Evolutionary conservation across 30 jellyfish, hydroid and myxozoan genomes (phyloP).

Genomic region (Aurelia sp.): DNA sequence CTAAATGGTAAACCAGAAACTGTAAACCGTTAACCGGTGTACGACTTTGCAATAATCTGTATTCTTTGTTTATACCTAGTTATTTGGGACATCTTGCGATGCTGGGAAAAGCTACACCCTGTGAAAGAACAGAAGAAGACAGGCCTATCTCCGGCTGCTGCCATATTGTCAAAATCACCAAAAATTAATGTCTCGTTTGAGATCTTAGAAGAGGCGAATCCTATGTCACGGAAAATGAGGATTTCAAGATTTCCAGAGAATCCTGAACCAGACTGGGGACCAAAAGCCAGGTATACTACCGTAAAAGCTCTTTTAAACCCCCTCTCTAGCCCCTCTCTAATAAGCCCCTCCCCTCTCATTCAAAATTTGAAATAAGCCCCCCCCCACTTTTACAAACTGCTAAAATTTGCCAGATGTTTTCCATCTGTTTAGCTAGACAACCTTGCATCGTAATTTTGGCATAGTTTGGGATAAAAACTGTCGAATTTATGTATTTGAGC

Average conservation of each 20-base stretch:
- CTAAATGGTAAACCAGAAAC: too few species aligned
- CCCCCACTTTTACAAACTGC: too few species aligned
- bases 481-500: too few species aligned
- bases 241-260: slow-evolving; percentile 83
- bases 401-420: too few species aligned
- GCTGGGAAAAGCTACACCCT: slow-evolving; percentile 94
- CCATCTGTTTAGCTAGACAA: too few species aligned
- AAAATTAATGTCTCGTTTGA: slow-evolving; percentile 69
- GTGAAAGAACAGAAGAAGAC: slow-evolving; percentile 63
- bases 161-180: slow-evolving; percentile 71
- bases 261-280: slow-evolving; percentile 97
- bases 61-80: slow-evolving; percentile 34
- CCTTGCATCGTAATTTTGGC: too few species aligned
- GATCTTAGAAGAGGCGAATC: slow-evolving; percentile 73
- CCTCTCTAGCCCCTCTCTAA: too few species aligned
- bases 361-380: too few species aligned
- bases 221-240: slow-evolving; percentile 64
- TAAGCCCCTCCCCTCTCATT: too few species aligned
- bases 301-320: too few species aligned
- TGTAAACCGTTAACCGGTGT: too few species aligned
- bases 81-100: slow-evolving; percentile 89
- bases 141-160: slow-evolving; percentile 72
- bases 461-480: too few species aligned
- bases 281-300: slow-evolving; percentile 97
- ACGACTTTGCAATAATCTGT: neutral